These are phyloP conservation scores for Caenorhabditis sulstoni DNA, from an alignment of 2,888 invertebrate species.

Conservation along the genomic window DNA sequence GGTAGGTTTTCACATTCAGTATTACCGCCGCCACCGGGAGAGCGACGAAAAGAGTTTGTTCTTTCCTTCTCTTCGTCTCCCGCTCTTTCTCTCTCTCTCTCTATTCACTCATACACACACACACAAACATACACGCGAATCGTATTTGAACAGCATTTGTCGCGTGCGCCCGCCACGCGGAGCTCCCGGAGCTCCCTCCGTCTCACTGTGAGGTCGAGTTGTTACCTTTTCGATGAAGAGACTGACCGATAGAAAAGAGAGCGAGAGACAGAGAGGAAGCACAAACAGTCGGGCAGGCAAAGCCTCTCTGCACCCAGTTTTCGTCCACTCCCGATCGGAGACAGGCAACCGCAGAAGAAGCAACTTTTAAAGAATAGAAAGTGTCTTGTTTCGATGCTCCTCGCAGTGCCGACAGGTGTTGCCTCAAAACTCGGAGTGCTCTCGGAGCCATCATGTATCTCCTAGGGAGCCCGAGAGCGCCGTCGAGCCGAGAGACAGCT, in stretches of 20 bases:
- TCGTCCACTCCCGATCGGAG: background rate
- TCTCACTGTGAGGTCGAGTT: constrained; percentile 42
- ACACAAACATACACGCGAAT: constrained; percentile 29
- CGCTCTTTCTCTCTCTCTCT: background rate
- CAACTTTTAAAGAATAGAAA: constrained; percentile 34
- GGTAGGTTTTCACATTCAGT: background rate
- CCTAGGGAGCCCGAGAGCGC: background rate
- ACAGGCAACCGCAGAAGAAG: background rate
- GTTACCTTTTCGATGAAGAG: constrained; percentile 37
- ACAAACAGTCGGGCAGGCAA: constrained; percentile 33
- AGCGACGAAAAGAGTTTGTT: background rate
- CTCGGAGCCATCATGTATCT: background rate
- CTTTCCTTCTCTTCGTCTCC: background rate
- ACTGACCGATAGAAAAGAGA: constrained; percentile 28
- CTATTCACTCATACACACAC: constrained; percentile 5
- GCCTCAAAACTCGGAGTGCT: too few species aligned
- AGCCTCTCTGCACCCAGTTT: constrained; percentile 22
- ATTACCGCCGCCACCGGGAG: background rate
- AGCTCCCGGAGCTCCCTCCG: constrained; percentile 4
- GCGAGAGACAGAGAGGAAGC: constrained; percentile 13
- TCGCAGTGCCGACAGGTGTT: background rate
- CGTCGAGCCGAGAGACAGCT: background rate
- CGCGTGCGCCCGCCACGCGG: constrained; percentile 24
- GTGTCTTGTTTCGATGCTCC: constrained; percentile 32
- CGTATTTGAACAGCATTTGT: constrained; percentile 57